Evolutionary conservation across 2,888 invertebrate genomes (phyloP).

Genomic region (Anthophora plumipes): DNA sequence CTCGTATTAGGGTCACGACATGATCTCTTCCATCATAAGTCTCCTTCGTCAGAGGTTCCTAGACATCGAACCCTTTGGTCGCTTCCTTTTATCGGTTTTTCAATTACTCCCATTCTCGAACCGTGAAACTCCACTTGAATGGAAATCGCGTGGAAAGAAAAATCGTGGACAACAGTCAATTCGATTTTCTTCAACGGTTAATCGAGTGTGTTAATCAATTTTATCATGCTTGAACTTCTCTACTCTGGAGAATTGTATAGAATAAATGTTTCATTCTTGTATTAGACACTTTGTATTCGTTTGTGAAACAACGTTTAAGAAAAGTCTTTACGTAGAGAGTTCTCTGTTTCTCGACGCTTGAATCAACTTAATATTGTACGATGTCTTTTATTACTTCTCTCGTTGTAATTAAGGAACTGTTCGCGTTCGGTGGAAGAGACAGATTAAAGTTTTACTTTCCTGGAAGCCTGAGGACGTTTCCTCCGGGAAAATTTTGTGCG

Average conservation of each 20-base stretch:
- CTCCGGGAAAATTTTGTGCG: not conserved
- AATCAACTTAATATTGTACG: not conserved
- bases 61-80: not conserved
- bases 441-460: constrained; percentile 22
- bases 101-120: constrained; percentile 16
- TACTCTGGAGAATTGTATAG: too few relatives aligned
- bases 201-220: not conserved
- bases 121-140: not conserved
- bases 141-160: constrained; percentile 6
- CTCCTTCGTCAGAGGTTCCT: not conserved
- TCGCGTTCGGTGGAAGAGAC: not conserved
- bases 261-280: not conserved
- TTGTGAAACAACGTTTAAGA: too few relatives aligned
- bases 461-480: not conserved
- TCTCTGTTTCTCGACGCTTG: not conserved
- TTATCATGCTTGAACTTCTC: too few relatives aligned
- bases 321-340: not conserved
- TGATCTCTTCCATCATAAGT: constrained; percentile 16
- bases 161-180: not conserved
- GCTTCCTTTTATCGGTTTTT: not conserved
- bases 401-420: constrained; percentile 2
- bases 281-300: too few relatives aligned
- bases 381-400: not conserved
- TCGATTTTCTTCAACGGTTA: not conserved
- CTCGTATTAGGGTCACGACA: constrained; percentile 30